Evolutionary conservation across 2,888 invertebrate genomes (phyloP).

Genomic region (Chouioia cunea): DNA sequence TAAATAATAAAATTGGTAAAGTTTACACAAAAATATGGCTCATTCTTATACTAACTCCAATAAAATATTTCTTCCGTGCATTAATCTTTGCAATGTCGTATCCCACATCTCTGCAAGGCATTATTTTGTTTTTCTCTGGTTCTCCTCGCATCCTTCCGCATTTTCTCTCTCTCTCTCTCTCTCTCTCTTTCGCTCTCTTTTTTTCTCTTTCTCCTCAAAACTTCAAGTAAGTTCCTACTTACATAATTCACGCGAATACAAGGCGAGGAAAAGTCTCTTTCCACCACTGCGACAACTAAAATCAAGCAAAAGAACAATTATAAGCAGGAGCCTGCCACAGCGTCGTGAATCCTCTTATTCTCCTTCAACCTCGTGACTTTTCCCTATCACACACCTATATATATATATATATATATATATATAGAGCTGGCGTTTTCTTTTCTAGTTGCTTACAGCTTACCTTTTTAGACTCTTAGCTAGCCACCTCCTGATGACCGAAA

Average conservation of each 20-base stretch:
- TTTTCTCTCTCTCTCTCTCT: constrained; percentile 4
- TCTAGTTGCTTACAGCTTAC: too few species aligned
- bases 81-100: constrained; percentile 35
- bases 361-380: constrained; percentile 1
- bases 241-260: constrained; percentile 40
- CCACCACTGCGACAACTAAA: constrained; percentile 32
- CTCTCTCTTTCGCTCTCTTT: neutral
- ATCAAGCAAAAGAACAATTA: constrained; percentile 44
- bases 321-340: constrained; percentile 17
- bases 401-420: too few species aligned
- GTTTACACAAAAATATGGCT: too few species aligned
- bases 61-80: constrained; percentile 11
- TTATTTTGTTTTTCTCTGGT: constrained; percentile 23
- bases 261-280: constrained; percentile 33
- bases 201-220: constrained; percentile 14
- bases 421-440: too few species aligned
- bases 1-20: too few species aligned
- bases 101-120: constrained; percentile 22
- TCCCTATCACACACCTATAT: neutral
- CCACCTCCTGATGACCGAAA: too few species aligned
- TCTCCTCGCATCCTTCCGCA: constrained; percentile 17
- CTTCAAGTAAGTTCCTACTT: constrained; percentile 42
- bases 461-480: too few species aligned
- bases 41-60: neutral
- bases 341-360: constrained; percentile 39